Conservation (phyloP, 2,797 vertebrate species). For the Amblyopsis hoosieri region DNA sequence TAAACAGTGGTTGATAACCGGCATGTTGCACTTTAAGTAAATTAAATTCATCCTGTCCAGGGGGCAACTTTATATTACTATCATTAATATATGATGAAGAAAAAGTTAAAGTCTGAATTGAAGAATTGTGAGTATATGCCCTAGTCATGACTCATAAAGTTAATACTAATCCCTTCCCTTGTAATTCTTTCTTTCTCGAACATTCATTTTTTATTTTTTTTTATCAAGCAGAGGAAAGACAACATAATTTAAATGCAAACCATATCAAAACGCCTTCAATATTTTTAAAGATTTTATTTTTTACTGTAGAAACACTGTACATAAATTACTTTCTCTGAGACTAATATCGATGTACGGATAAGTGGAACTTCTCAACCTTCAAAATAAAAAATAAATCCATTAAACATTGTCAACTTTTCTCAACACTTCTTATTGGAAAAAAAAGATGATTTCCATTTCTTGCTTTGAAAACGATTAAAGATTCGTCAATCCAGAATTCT, state of each 20-base stretch:
- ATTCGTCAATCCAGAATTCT: slow-evolving; percentile 32
- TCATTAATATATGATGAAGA: too few relatives aligned
- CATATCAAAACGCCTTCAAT: slow-evolving; percentile 45
- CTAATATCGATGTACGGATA: slow-evolving; percentile 99
- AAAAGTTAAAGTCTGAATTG: too few relatives aligned
- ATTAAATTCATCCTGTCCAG: too few relatives aligned
- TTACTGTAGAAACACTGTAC: slow-evolving; percentile 99
- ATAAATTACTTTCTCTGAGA: slow-evolving; percentile 99
- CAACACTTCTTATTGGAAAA: slow-evolving; percentile 69
- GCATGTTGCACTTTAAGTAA: too few relatives aligned
- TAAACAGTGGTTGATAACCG: too few relatives aligned
- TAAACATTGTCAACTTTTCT: slow-evolving; percentile 90
- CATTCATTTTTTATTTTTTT: not conserved
- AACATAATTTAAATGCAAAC: slow-evolving; percentile 6
- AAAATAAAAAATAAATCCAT: slow-evolving; percentile 80
- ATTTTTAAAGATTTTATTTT: slow-evolving; percentile 93
- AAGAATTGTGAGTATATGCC: too few relatives aligned
- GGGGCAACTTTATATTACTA: too few relatives aligned
- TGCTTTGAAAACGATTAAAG: slow-evolving; percentile 57
- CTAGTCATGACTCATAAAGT: too few relatives aligned
- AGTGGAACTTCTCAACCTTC: slow-evolving; percentile 85
- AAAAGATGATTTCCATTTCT: slow-evolving; percentile 78
- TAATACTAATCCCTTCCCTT: too few relatives aligned
- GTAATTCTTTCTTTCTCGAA: too few relatives aligned
- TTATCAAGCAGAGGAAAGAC: not conserved